Percentiles rank a stretch among this genome's conserved stretches.
Conservation (phyloP, 1,140 invertebrate species). For the Pissodes strobi region DNA sequence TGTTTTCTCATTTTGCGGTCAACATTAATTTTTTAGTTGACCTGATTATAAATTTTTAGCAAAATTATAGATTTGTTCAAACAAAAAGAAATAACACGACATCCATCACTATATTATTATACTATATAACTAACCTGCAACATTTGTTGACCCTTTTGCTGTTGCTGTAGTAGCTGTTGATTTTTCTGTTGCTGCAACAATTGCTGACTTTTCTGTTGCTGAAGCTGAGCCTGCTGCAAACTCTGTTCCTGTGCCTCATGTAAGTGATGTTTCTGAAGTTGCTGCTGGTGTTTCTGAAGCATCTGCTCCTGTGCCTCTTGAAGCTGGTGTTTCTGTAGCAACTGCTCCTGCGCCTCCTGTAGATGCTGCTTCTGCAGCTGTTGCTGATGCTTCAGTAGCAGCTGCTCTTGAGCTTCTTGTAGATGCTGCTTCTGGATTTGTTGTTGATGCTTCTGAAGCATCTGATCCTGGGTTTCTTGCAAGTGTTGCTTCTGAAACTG, state of each 20-base stretch:
- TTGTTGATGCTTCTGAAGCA: neutral
- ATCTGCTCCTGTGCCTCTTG: neutral
- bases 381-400: neutral
- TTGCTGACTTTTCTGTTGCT: conserved; percentile 6
- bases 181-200: neutral
- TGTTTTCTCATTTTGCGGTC: no score
- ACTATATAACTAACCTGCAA: no score
- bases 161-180: neutral
- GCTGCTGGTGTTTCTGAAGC: no score
- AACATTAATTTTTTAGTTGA: no score
- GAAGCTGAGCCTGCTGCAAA: neutral
- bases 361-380: neutral
- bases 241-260: no score
- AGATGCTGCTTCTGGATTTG: conserved; percentile 1
- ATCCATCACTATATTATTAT: no score
- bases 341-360: neutral
- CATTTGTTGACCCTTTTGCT: neutral
- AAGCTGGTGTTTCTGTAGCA: neutral
- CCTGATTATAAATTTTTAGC: no score
- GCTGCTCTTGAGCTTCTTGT: neutral
- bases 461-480: neutral
- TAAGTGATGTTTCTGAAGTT: no score
- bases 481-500: neutral
- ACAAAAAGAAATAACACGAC: no score
- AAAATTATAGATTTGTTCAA: no score